Percentiles rank a stretch among this genome's conserved stretches.
Evolutionary conservation across 2,113 vertebrate genomes (phyloP).

Genomic region (Mirza zaza): DNA sequence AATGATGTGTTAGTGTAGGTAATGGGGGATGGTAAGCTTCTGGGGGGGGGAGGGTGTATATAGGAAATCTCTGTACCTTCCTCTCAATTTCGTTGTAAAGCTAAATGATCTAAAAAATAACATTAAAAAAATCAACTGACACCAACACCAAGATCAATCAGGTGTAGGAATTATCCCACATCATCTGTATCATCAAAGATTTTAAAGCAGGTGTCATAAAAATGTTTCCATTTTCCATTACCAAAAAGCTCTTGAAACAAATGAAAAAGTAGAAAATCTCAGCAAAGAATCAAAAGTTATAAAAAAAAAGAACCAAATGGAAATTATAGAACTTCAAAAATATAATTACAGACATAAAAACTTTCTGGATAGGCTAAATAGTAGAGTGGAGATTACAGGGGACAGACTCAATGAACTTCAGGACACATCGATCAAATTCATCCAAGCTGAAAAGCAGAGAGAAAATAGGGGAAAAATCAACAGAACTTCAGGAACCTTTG

Average conservation of each 20-base stretch:
- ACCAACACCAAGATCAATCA: not conserved
- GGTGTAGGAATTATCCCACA: not conserved
- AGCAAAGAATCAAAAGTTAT: not conserved
- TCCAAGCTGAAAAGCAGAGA: not conserved
- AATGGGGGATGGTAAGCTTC: not conserved
- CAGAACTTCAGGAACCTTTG: not conserved
- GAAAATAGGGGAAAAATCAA: not conserved
- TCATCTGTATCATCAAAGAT: not conserved
- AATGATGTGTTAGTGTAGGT: not conserved
- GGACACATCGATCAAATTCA: not conserved
- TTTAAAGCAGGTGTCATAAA: not conserved
- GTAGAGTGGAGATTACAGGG: too few species aligned
- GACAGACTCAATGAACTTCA: not conserved
- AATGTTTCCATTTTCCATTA: not conserved
- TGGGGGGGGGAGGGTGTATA: not conserved
- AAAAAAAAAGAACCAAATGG: not conserved
- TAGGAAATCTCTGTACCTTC: not conserved
- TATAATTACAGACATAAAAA: not conserved
- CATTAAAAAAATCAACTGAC: not conserved
- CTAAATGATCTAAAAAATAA: not conserved
- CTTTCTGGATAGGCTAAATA: not conserved
- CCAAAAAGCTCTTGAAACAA: not conserved
- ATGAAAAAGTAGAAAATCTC: not conserved
- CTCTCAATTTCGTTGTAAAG: not conserved
- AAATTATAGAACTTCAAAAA: constrained; percentile 1